Conservation (phyloP, 2,797 vertebrate genomes). For the Xenentodon cancila region DNA sequence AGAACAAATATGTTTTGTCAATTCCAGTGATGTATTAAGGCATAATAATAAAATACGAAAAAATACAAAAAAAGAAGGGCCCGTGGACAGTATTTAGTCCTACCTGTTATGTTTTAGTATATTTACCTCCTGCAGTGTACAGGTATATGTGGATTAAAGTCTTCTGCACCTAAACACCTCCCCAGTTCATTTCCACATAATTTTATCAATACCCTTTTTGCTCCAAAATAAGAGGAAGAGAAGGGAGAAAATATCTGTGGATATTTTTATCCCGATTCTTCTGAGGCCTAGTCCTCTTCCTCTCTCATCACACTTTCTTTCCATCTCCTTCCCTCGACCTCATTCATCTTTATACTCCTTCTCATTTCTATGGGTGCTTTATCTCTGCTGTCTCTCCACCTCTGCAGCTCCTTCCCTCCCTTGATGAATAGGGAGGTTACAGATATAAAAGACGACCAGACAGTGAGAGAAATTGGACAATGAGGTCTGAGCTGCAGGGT, state of each 20-base stretch:
- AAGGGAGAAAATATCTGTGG: conserved; percentile 33
- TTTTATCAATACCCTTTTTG: conserved; percentile 18
- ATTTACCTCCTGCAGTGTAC: conserved; percentile 33
- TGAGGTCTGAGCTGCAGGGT: conserved; percentile 32
- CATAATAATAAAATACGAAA: background rate
- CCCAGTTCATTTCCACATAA: background rate
- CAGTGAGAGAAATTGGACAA: conserved; percentile 42
- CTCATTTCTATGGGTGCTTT: conserved; percentile 14
- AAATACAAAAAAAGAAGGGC: too few relatives aligned
- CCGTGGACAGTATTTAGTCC: background rate
- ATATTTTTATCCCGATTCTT: conserved; percentile 63
- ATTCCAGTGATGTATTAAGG: too few relatives aligned
- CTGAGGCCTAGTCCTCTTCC: conserved; percentile 37
- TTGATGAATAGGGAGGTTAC: conserved; percentile 60
- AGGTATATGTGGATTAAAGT: conserved; percentile 34
- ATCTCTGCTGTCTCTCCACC: conserved; percentile 12
- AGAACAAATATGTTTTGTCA: too few relatives aligned
- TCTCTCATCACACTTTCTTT: conserved; percentile 34
- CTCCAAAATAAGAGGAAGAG: conserved; percentile 34
- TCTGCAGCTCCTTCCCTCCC: conserved; percentile 1
- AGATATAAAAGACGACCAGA: conserved; percentile 43
- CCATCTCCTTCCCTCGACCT: conserved; percentile 22
- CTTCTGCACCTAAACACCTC: conserved; percentile 30
- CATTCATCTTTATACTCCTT: conserved; percentile 29
- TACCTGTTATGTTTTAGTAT: too few relatives aligned